Conservation (phyloP, 1,140 invertebrate genomes). For the Trissolcus basalis region DNA sequence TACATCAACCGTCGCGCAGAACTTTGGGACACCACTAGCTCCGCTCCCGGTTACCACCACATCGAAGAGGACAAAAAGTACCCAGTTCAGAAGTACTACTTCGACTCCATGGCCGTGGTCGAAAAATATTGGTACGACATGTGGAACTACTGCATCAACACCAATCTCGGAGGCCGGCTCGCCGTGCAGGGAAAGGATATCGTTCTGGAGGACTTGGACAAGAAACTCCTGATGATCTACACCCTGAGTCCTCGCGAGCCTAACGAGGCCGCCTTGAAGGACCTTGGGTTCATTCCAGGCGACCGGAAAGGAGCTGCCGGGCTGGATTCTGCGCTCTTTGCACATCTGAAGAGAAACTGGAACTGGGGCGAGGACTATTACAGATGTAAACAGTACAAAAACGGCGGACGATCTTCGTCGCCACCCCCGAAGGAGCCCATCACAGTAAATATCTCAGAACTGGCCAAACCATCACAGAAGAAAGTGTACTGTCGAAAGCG, state of each 20-base stretch:
- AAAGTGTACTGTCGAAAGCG: conserved; percentile 39
- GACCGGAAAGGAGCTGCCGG: conserved; percentile 85
- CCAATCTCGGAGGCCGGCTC: conserved; percentile 78
- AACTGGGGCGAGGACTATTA: conserved; percentile 70
- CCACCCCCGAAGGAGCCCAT: conserved; percentile 20
- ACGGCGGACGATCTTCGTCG: conserved; percentile 14
- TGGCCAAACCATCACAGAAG: conserved; percentile 34
- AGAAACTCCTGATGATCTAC: conserved; percentile 77
- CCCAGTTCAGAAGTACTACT: conserved; percentile 76
- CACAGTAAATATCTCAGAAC: conserved; percentile 14
- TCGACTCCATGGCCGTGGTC: conserved; percentile 78
- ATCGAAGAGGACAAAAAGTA: conserved; percentile 79
- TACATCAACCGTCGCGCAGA: conserved; percentile 81
- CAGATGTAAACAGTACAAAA: conserved; percentile 45
- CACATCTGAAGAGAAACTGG: conserved; percentile 85
- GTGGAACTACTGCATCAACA: conserved; percentile 82
- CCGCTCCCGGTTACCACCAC: conserved; percentile 80
- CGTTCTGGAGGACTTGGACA: conserved; percentile 74
- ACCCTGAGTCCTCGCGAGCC: conserved; percentile 67
- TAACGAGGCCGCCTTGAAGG: conserved; percentile 73
- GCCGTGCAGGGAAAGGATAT: conserved; percentile 75
- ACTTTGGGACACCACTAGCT: conserved; percentile 82
- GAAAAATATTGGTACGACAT: conserved; percentile 86
- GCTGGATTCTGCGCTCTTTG: conserved; percentile 82
- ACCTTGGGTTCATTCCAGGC: conserved; percentile 82